Evolutionary conservation across 2,888 invertebrate species (phyloP), one percentile per base, ranked within the genome.

Genomic region (Xestia ashworthii): DNA sequence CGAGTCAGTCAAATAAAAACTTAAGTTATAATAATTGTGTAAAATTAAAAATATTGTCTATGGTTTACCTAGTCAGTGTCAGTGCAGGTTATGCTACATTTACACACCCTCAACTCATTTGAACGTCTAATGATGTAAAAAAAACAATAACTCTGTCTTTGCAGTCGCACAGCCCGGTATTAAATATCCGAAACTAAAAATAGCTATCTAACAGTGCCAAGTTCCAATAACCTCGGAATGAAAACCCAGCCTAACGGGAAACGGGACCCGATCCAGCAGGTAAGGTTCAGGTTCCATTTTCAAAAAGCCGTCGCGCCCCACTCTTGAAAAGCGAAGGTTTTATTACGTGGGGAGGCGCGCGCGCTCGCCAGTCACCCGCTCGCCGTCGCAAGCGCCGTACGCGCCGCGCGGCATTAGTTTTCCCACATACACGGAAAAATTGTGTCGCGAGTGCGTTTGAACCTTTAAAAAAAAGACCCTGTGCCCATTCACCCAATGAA

Each of bases 331-430:
- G 93, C 94, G 94, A 95, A 95, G 94, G 95, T 94, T 94, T 94
- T 93, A 94, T 93, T 93, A 92, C 89, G 94, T 93, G 93, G 93
- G 94, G 94, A 91, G 90, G 89, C 88, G 89, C 87, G 74, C 72
- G 85, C 89, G 85, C 88, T 78, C 72, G 91, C 91, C 95, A 96
- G 96, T 96, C 94, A 91, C 93, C 92, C 92, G 93, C 90, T 89
- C 89, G 95, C 95, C 94, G 93, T 92, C 94, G 93, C 90, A 84
- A 88, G 94, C 93, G 94, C 91, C 89, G 92, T 87, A 89, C 93
- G 95, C 93, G 95, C 91, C 93, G 93, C 95, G 96, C 96, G 96
- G 94, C 95, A 94, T 89, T 91, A 95, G 95, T 95, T 96, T 95
- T 94, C 92, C 92, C 83, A 90, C 87, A 81, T 78, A 85, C 82